Percentiles rank a stretch among this genome's conserved stretches.
Conservation (phyloP, 2,888 invertebrate genomes). For the Eupithecia subumbrata region DNA sequence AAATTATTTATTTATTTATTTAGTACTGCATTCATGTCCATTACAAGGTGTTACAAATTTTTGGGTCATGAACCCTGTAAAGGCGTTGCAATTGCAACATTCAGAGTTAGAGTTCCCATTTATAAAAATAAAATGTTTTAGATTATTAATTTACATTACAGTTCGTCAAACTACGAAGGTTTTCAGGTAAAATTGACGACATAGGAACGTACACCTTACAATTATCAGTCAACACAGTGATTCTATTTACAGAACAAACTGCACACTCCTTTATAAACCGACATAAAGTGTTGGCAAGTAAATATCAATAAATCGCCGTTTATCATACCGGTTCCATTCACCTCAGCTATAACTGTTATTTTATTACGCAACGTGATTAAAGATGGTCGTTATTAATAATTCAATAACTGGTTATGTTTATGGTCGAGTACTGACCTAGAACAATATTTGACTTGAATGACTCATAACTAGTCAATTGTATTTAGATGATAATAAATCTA, state of each 20-base stretch:
- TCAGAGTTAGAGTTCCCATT: no score
- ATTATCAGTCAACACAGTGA: neutral
- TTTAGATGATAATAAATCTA: neutral
- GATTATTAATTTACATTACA: no score
- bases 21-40: no score
- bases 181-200: no score
- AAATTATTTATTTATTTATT: no score
- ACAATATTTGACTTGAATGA: constrained; percentile 2
- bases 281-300: neutral
- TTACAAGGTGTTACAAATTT: no score
- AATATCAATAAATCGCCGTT: constrained; percentile 1
- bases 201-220: neutral
- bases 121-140: no score
- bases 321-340: constrained; percentile 2
- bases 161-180: no score
- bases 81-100: no score
- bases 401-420: neutral
- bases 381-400: neutral
- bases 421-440: neutral
- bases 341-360: neutral
- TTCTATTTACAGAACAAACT: neutral
- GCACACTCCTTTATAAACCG: neutral
- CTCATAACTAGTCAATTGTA: neutral
- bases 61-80: no score
- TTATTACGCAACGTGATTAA: neutral